Evolutionary conservation across 2,888 invertebrate genomes (phyloP), one percentile per base, ranked within the genome.

Genomic region (Parnassius orleans): DNA sequence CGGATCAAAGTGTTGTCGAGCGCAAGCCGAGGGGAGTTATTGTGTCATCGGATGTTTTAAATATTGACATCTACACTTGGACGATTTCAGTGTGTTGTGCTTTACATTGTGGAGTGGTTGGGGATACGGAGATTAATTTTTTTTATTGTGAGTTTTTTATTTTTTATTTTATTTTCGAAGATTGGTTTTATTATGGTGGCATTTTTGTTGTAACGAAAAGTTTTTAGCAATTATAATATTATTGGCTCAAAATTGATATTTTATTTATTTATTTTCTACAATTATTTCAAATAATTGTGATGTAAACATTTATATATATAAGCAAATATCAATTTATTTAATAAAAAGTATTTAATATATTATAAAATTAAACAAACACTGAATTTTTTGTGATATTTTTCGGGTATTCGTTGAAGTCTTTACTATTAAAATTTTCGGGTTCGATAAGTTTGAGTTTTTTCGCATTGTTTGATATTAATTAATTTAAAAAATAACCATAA

Each of bases 31-130:
- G 57, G 61, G 63, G 55, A 58, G 63, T 15, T 54, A 58, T 59
- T 56, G 59, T 59, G 59, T 51, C 63, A 63, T 56, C 59, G 24
- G 46, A 59, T 47, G 54, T 59, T 59, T 63, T 63, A 63, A 59
- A 63, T 63, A 63, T 63, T 63, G 59, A 59, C 59, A 56, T 19
- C 63, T 15, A 24, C 55, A 10, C 47, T 59, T 19, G 42, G 58
- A 55, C 52, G 63, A 51, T 63, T 63, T 63, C 63, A 63, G 63
- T 63, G 63, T 63, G 59, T 63, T 63, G 63, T 63, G 63, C 33
- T 43, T 59, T 46, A 56, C 59, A 63, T 55, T 63, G 63, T 63
- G 59, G 52, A 59, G 63, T 63, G 63, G 59, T 63, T 46, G 63
- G 63, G 55, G 63, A 41, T 52, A 56, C 58, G 59, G 63, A 59